Evolutionary conservation across 2,797 vertebrate species (phyloP), one percentile per base, ranked within the genome.

Genomic region (Ctenosaura bakeri): DNA sequence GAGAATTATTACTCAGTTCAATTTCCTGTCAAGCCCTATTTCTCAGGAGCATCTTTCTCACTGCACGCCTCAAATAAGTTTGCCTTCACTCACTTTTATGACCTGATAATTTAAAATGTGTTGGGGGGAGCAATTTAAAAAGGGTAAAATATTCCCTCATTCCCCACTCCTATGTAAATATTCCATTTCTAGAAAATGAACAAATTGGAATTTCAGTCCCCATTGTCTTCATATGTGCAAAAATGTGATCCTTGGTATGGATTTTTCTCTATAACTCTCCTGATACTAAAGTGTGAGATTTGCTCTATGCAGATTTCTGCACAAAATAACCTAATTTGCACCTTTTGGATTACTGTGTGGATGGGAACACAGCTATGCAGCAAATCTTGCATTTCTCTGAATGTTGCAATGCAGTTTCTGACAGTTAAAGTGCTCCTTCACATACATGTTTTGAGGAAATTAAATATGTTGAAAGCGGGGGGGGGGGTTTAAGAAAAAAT

Each of bases 1-100:
- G 62, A 74, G 85, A 88, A 66, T 22, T 73, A 0, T 35, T 87
- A 92, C 89, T 92, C 0, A 0, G 9, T 0, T 0, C 26, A 0
- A 9, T 35, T 92, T 88, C 83, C 89, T 14, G 0, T 74, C 74
- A 66, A 94, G 79, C 71, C 77, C 85, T 0, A 0, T 24, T 88
- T 92, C 80, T 90, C 74, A 16, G 6, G 84, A 78, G 92, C 56
- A 50, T 8, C 32, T 80, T 46, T 66, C 62, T 89, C 32, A 1
- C 81, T 50, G 83, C 85, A 56, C 82, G 79, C 26, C 10, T 83
- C 89, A 82, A 22, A 2, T 0, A 84, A 0, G 1, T 2, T 20
- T 88, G 32, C n/a, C 73, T 76, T 84, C 78, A 62, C 54, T 16
- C 0, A 76, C 38, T 77, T 88, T 90, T 73, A 38, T 42, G 46